Base-by-base conservation (phyloP, 1,140 invertebrate species). In the Andricus grossulariae region DNA sequence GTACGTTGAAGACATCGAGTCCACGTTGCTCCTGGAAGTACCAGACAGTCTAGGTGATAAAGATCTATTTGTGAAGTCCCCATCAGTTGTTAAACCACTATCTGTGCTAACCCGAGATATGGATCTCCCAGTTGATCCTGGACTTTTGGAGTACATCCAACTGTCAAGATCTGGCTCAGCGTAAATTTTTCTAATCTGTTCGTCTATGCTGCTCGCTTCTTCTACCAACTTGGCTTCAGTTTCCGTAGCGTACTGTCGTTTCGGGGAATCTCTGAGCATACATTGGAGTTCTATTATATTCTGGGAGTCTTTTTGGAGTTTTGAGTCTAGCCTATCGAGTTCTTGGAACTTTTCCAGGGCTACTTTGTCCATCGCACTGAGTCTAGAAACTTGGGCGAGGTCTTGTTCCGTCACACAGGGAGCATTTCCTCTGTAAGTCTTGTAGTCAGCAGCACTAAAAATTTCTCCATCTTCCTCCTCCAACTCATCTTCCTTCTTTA, bases 381-480 rank as follows among this genome's bases (percentile, higher is more conserved):
- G 93, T 84, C 93, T 93, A 74, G 94, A 94, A 60, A 96, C 90
- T 90, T 96, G 94, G 74, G 94, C 95, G 72, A 96, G 90, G 88
- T 96, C 95, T 87, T 95, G 94, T 87, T 96, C 95, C 86, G 94
- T 96, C 73, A 96, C 93, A 84, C 94, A 95, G 3, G 95, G 94
- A 21, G 94, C 94, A 85, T 94, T 93, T 50, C 95, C 95, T 79
- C 95, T 90, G 83, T 96, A 97, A 87, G 95, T 94, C 88, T 96
- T 96, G 83, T 96, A 96, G 89, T 96, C 96, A 72, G 93, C 92
- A 8, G 95, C 93, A 87, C 94, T 96, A 87, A 95, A 96, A 49
- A 96, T 93, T 90, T 95, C 94, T 73, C 94, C 92, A 70, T 91
- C 88, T 77, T 94, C 93, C 71, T 93, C 91, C 49, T 89, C 86